Percentiles rank a stretch among this genome's conserved stretches.
These are phyloP conservation scores for Paramacrobiotus metropolitanus DNA, from an alignment of 1,140 invertebrate species.

Conservation along the genomic window DNA sequence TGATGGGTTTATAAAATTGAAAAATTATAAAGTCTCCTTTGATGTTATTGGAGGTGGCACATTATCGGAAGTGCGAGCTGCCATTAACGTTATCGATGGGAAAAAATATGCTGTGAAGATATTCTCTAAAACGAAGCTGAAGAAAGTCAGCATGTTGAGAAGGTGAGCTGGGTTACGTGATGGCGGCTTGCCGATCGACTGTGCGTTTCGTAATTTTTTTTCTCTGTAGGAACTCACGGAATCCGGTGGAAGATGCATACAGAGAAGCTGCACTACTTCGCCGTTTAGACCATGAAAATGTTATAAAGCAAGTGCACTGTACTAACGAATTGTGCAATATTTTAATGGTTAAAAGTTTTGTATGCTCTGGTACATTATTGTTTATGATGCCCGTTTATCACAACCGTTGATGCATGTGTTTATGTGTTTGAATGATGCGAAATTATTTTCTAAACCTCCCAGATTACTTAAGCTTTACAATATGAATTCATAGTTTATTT, in stretches of 20 bases:
- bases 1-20: neutral
- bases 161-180: conserved; percentile 4
- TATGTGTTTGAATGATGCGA: too few species aligned
- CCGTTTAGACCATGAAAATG: conserved; percentile 69
- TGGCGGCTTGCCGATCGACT: conserved; percentile 3
- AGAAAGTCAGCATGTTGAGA: conserved; percentile 20
- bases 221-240: conserved; percentile 35
- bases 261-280: conserved; percentile 74
- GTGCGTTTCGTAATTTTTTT: neutral
- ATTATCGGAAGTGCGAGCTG: neutral
- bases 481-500: too few species aligned
- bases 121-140: conserved; percentile 80
- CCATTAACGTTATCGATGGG: conserved; percentile 17
- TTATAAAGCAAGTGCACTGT: too few species aligned
- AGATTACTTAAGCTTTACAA: too few species aligned
- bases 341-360: too few species aligned
- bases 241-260: conserved; percentile 25
- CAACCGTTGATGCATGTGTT: too few species aligned
- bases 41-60: neutral
- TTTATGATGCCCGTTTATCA: too few species aligned
- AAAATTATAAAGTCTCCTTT: neutral
- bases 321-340: too few species aligned
- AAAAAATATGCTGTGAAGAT: conserved; percentile 77
- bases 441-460: too few species aligned
- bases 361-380: too few species aligned